A percentile compares a stretch with the other conserved stretches of the same genome.
These are phyloP conservation scores for Eurois occulta DNA, from an alignment of 2,888 invertebrate genomes.

Conservation along the genomic window DNA sequence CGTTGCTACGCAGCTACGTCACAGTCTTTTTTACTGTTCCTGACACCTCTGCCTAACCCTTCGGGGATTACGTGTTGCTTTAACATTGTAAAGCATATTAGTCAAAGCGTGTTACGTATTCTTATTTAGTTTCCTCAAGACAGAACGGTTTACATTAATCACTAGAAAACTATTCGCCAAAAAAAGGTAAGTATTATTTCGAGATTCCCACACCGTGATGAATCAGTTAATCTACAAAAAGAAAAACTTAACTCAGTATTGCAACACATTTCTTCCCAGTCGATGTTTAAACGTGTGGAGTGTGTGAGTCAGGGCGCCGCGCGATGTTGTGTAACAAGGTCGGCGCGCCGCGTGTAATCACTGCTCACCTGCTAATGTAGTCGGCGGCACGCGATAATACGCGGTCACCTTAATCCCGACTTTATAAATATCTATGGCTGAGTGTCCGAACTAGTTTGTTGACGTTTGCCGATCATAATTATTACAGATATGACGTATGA, in stretches of 20 bases:
- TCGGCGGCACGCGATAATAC: conserved; percentile 35
- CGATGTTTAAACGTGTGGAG: background rate
- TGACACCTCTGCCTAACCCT: background rate
- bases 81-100: background rate
- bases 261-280: conserved; percentile 43
- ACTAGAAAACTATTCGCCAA: conserved; percentile 37
- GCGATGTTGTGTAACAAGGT: conserved; percentile 41
- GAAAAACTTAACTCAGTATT: conserved; percentile 30
- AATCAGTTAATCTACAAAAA: conserved; percentile 43
- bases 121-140: conserved; percentile 17
- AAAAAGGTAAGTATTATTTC: conserved; percentile 13
- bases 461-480: background rate
- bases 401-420: background rate
- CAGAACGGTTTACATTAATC: conserved; percentile 4
- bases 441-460: conserved; percentile 11
- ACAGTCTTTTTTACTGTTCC: background rate
- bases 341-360: background rate
- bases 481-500: conserved; percentile 28
- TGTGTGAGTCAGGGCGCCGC: conserved; percentile 48
- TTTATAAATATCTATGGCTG: conserved; percentile 2
- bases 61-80: no score
- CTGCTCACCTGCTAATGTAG: background rate
- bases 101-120: background rate
- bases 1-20: conserved; percentile 12
- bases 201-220: conserved; percentile 22